A percentile compares a stretch with the other conserved stretches of the same genome.
Conservation (phyloP, 2,113 vertebrate genomes). For the Machaerirhynchus nigripectus region DNA sequence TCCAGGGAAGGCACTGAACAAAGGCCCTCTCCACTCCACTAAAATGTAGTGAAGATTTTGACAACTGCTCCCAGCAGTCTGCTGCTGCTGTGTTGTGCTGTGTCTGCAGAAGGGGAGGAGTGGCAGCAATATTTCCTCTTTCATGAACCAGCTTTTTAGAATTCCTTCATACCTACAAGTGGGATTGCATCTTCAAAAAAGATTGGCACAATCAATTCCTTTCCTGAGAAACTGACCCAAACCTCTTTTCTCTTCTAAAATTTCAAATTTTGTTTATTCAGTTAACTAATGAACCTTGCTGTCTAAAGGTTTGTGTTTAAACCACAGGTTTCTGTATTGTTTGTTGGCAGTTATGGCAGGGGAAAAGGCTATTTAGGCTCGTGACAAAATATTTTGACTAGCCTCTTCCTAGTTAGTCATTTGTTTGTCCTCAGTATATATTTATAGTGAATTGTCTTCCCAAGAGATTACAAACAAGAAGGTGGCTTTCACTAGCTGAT, state of each 20-base stretch:
- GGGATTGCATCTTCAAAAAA: background rate
- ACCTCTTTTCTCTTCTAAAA: background rate
- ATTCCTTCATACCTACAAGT: background rate
- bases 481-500: background rate
- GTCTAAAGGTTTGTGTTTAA: background rate
- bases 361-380: background rate
- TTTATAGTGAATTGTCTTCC: constrained; percentile 2
- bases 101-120: background rate
- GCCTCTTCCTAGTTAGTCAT: background rate
- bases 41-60: background rate
- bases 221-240: background rate
- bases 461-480: background rate
- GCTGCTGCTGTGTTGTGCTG: background rate
- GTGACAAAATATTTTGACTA: constrained; percentile 43
- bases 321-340: background rate
- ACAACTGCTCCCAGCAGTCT: background rate
- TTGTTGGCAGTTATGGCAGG: background rate
- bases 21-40: background rate
- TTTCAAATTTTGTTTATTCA: background rate
- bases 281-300: background rate
- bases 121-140: background rate
- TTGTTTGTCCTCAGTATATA: background rate
- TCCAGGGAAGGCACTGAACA: background rate
- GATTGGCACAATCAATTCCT: background rate
- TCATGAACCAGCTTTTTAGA: background rate